Percentiles rank a stretch among this genome's conserved stretches.
Conservation (phyloP, 2,113 vertebrate species). For the Chloropsis cyanopogon region DNA sequence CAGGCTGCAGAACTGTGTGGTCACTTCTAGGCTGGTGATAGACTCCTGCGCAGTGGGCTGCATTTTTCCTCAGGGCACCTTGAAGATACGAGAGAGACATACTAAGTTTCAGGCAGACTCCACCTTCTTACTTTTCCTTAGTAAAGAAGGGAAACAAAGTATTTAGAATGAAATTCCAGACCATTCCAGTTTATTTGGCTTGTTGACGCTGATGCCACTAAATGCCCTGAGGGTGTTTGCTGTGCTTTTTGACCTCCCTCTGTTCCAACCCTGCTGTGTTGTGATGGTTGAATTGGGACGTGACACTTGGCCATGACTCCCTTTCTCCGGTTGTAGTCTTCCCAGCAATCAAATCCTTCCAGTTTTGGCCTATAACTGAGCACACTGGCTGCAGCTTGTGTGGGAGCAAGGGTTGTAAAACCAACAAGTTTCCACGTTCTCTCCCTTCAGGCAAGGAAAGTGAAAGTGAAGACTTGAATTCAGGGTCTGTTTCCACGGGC, state of each 20-base stretch:
- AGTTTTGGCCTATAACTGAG: not conserved
- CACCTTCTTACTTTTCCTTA: not conserved
- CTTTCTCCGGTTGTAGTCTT: not conserved
- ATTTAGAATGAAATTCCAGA: not conserved
- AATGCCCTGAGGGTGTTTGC: not conserved
- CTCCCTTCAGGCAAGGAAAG: conserved; percentile 75
- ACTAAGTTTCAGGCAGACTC: not conserved
- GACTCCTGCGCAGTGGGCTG: not conserved
- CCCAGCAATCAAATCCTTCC: not conserved
- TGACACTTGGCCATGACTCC: not conserved
- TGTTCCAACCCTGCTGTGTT: not conserved
- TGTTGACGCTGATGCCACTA: not conserved
- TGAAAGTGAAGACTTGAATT: conserved; percentile 77
- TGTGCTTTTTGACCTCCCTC: not conserved
- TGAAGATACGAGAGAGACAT: not conserved
- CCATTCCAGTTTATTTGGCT: not conserved
- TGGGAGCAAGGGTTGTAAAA: not conserved
- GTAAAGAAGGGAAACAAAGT: not conserved
- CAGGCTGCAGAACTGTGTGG: not conserved
- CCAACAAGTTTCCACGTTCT: not conserved
- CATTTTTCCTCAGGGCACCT: not conserved
- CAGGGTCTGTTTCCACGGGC: conserved; percentile 67
- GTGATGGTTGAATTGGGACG: not conserved
- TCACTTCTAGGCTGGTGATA: not conserved
- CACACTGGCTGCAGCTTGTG: rapidly evolving